phyloP scores from a whole-genome alignment of 2,113 vertebrate species.

The Percopsis transmontana region DNA sequence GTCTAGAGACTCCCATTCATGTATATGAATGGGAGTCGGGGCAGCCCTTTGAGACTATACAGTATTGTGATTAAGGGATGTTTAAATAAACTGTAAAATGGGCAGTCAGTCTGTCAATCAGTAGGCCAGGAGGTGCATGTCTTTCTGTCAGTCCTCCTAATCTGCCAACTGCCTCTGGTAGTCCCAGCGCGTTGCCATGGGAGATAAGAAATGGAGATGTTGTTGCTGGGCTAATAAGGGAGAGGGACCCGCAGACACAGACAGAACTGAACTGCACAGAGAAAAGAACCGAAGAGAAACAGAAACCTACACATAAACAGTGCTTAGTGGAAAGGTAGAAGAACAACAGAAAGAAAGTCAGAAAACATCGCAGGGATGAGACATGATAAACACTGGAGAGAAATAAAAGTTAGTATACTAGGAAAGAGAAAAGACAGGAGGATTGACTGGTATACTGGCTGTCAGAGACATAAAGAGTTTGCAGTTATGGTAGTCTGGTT shows the following conservation, averaged over 20 bases:
- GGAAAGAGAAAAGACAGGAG: too few relatives aligned
- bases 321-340: too few relatives aligned
- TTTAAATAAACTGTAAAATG: too few relatives aligned
- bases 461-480: too few relatives aligned
- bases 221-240: conserved; percentile 20
- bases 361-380: too few relatives aligned
- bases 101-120: conserved; percentile 1
- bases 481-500: too few relatives aligned
- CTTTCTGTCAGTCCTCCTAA: not conserved
- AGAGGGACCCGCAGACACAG: not conserved
- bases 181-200: conserved; percentile 35
- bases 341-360: too few relatives aligned
- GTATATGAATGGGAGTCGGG: not conserved
- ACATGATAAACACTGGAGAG: too few relatives aligned
- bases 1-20: too few relatives aligned
- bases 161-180: conserved; percentile 18
- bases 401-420: too few relatives aligned
- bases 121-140: not conserved
- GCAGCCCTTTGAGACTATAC: not conserved
- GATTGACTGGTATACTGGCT: too few relatives aligned
- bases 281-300: not conserved
- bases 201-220: conserved; percentile 55
- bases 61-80: not conserved
- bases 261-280: not conserved
- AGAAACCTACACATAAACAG: not conserved